These are phyloP conservation scores for Crossaster papposus DNA, from an alignment of 53 echinoderm and acorn worm species.

Conservation along the genomic window DNA sequence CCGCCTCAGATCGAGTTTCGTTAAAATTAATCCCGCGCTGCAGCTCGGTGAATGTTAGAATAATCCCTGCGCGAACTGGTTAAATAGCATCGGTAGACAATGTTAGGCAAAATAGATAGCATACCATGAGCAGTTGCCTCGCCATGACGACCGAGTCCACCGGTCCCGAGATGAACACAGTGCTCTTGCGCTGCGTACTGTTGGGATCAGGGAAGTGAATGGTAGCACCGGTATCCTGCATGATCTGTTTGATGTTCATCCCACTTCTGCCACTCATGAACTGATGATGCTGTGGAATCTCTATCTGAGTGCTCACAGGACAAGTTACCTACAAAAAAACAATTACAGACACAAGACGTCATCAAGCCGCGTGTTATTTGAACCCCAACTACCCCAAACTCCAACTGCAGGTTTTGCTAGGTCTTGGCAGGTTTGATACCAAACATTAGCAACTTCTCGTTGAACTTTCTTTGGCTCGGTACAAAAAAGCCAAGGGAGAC, in stretches of 20 bases:
- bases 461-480: too few species aligned
- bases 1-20: too few species aligned
- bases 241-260: conserved; percentile 96
- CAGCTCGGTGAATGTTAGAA: too few species aligned
- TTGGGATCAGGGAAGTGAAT: conserved; percentile 95
- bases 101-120: not conserved
- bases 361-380: not conserved
- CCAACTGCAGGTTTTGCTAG: too few species aligned
- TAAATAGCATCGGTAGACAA: too few species aligned
- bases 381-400: too few species aligned
- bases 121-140: conserved; percentile 87
- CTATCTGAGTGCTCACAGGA: conserved; percentile 94
- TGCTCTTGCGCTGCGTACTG: conserved; percentile 85
- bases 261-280: conserved; percentile 93
- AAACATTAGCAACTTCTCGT: too few species aligned
- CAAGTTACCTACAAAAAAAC: conserved; percentile 73
- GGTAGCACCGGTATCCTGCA: conserved; percentile 75
- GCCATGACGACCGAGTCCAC: conserved; percentile 91
- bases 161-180: conserved; percentile 92
- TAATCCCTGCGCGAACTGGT: too few species aligned
- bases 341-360: not conserved
- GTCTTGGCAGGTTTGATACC: too few species aligned
- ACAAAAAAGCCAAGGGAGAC: too few species aligned
- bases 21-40: too few species aligned
- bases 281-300: conserved; percentile 97